A percentile compares a stretch with the other conserved stretches of the same genome.
These are phyloP conservation scores for Notarius quadriscutis DNA, from an alignment of 2,113 vertebrate genomes.

Conservation along the genomic window DNA sequence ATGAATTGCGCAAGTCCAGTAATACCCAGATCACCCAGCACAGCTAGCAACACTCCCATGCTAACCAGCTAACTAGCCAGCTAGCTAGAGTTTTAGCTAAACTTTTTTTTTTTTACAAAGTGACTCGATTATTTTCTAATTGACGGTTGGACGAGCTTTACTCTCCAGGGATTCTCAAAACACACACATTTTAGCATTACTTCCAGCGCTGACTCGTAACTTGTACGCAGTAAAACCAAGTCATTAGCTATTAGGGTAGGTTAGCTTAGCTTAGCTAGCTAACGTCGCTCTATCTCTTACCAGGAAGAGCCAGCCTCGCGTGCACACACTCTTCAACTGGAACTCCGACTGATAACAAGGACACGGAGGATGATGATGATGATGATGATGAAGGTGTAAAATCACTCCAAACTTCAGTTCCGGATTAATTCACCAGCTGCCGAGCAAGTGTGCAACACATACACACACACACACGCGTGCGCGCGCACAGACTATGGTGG, in stretches of 20 bases:
- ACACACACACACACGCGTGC: background rate
- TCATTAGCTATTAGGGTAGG: constrained; percentile 16
- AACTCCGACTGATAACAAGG: constrained; percentile 52
- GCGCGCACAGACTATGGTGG: constrained; percentile 17
- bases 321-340: constrained; percentile 62
- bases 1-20: background rate
- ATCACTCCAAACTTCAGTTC: constrained; percentile 59
- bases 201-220: background rate
- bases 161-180: too few relatives aligned
- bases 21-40: background rate
- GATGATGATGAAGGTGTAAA: constrained; percentile 44
- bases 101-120: background rate
- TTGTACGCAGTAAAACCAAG: background rate
- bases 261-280: constrained; percentile 35
- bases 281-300: constrained; percentile 65
- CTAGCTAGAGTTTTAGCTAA: constrained; percentile 34
- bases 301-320: constrained; percentile 75
- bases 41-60: constrained; percentile 11
- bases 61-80: constrained; percentile 38
- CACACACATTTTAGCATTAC: background rate
- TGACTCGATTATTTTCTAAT: background rate
- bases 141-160: too few relatives aligned
- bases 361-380: constrained; percentile 29
- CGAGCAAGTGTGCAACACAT: constrained; percentile 12
- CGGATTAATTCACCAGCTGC: constrained; percentile 46